Evolutionary conservation across 2,113 vertebrate species (phyloP).

Genomic region (Hylia prasina): DNA sequence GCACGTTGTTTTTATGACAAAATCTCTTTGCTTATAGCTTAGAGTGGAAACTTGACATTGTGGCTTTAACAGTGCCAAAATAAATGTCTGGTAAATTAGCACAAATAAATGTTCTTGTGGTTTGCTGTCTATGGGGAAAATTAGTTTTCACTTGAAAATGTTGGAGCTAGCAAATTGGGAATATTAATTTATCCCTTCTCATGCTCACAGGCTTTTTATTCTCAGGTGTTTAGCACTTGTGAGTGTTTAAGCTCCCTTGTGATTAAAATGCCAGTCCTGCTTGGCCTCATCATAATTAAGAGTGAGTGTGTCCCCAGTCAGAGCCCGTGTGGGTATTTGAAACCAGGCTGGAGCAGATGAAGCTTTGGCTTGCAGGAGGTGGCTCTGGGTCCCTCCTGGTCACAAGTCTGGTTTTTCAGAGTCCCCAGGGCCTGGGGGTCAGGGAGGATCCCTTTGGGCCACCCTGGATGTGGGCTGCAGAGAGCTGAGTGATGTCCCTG

Average conservation of each 20-base stretch:
- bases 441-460: neutral
- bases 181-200: neutral
- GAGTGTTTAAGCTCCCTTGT: neutral
- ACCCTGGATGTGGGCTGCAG: neutral
- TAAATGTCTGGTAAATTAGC: neutral
- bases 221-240: neutral
- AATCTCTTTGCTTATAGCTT: neutral
- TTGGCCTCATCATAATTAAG: neutral
- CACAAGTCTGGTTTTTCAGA: neutral
- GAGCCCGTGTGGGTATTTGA: fast-evolving
- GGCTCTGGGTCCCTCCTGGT: neutral
- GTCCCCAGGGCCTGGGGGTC: too few species aligned
- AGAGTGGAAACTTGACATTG: neutral
- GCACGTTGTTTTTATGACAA: neutral
- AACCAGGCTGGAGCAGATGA: neutral
- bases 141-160: slow-evolving; percentile 2
- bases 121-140: slow-evolving; percentile 1
- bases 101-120: neutral
- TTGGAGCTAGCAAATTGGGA: neutral
- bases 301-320: neutral
- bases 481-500: neutral
- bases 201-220: neutral
- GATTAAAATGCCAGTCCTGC: neutral
- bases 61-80: neutral
- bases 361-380: neutral